phyloP scores from a whole-genome alignment of 1,140 invertebrate species.

The Holcopasites calliopsidis region DNA sequence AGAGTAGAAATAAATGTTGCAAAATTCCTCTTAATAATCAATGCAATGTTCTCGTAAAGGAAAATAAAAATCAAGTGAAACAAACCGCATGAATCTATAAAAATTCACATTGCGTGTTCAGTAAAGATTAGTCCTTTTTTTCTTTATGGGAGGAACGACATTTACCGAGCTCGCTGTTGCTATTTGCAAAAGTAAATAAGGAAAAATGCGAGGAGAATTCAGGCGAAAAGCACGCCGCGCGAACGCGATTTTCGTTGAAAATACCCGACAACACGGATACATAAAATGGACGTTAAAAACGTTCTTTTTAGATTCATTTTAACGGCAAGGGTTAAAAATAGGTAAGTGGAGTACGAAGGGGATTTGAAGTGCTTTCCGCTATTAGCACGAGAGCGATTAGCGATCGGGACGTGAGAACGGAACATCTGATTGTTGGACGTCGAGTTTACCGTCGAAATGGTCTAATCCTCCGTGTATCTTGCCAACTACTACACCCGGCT shows the following conservation, averaged over 20 bases:
- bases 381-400: constrained; percentile 61
- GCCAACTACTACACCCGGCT: constrained; percentile 25
- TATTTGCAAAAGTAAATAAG: neutral
- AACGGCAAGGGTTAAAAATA: constrained; percentile 56
- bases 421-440: constrained; percentile 59
- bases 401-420: constrained; percentile 60
- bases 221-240: neutral
- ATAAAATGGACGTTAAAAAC: constrained; percentile 34
- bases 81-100: too few species aligned
- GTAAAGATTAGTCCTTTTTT: too few species aligned
- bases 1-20: neutral
- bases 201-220: constrained; percentile 16
- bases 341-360: neutral
- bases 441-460: constrained; percentile 59
- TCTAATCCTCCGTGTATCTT: constrained; percentile 60
- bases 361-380: constrained; percentile 59
- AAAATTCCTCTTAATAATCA: neutral
- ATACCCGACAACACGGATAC: constrained; percentile 29
- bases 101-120: too few species aligned
- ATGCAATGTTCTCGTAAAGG: too few species aligned
- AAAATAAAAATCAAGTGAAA: neutral
- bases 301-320: constrained; percentile 57
- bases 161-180: neutral
- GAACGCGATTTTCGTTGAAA: constrained; percentile 34
- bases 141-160: neutral